These are phyloP conservation scores for Gastrophysa polygoni DNA, from an alignment of 2,888 invertebrate species.

Conservation along the genomic window DNA sequence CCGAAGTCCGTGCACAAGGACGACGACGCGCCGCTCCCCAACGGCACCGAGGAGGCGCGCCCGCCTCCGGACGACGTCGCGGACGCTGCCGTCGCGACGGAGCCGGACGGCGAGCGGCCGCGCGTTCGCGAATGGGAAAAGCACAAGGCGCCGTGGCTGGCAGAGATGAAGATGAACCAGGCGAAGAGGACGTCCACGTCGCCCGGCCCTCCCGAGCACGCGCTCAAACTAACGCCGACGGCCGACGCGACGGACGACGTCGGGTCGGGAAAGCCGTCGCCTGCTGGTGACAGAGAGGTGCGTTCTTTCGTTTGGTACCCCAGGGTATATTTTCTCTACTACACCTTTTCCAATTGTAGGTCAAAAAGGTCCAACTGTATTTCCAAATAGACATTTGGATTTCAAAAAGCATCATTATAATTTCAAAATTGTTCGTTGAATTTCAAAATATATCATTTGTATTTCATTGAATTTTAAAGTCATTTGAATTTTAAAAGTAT, in stretches of 20 bases:
- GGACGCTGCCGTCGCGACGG: slow-evolving; percentile 21
- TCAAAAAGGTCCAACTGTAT: too few relatives aligned
- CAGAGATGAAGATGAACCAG: slow-evolving; percentile 79
- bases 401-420: too few relatives aligned
- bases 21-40: slow-evolving; percentile 42
- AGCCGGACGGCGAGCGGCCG: slow-evolving; percentile 61
- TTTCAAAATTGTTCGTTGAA: too few relatives aligned
- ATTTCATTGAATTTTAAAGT: too few relatives aligned
- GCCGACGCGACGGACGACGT: slow-evolving; percentile 48
- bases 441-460: too few relatives aligned
- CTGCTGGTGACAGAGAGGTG: slow-evolving; percentile 30
- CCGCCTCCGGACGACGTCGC: too few relatives aligned
- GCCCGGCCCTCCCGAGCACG: slow-evolving; percentile 50
- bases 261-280: slow-evolving; percentile 19
- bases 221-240: slow-evolving; percentile 22
- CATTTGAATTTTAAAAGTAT: too few relatives aligned
- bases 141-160: slow-evolving; percentile 80
- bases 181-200: slow-evolving; percentile 66
- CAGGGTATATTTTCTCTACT: too few relatives aligned
- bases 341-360: too few relatives aligned
- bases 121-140: slow-evolving; percentile 75
- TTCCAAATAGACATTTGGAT: too few relatives aligned
- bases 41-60: too few relatives aligned
- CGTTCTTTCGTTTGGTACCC: neutral
- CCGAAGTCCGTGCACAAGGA: slow-evolving; percentile 62